Base-by-base conservation (phyloP, 2,113 vertebrate species). In the Rhadina sibilatrix region DNA sequence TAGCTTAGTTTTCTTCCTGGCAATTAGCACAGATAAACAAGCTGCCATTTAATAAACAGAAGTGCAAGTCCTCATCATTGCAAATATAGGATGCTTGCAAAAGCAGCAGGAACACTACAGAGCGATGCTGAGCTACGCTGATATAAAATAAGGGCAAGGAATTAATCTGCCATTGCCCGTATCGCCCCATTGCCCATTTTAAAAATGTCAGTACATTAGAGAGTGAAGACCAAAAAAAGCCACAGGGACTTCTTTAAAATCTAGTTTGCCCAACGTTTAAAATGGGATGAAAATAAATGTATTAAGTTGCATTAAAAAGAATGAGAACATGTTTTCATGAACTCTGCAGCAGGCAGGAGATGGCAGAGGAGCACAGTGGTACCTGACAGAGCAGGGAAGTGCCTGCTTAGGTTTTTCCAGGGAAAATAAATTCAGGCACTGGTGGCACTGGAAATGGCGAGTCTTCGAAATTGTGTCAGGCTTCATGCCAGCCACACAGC, bases 11-110 rank as follows among this genome's bases (percentile, higher is more conserved):
- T 84, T 93, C 81, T 90, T 93, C 65, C 89, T 74, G 75, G 74
- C n/a, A 94, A 91, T 94, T 94, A 94, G 59, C 66, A 79, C 81
- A 75, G 83, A 83, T 69, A 91, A 96, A 91, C 77, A 89, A 89
- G 84, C 91, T 83, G 74, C 64, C 9, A 7, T 75, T 90, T 77
- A 40, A 72, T 83, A 81, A 82, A 68, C 63, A 93, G 50, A 83
- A 81, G 19, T 33, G 49, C 19, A 46, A 92, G 37, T 61, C 49
- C 33, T 80, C 81, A 16, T 61, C 3, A 0, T 30, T 64, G 83
- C 46, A 91, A 94, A 70, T 74, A 37, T 1, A 38, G 30, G 54
- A 37, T 77, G 38, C 59, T 84, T 63, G 65, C 54, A 71, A 64
- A 87, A 78, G 92, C 49, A 69, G 63, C 70, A 76, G 89, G 60